Evolutionary conservation across 2,113 vertebrate genomes (phyloP), one percentile per base, ranked within the genome.

Genomic region (Mystacornis crossleyi): DNA sequence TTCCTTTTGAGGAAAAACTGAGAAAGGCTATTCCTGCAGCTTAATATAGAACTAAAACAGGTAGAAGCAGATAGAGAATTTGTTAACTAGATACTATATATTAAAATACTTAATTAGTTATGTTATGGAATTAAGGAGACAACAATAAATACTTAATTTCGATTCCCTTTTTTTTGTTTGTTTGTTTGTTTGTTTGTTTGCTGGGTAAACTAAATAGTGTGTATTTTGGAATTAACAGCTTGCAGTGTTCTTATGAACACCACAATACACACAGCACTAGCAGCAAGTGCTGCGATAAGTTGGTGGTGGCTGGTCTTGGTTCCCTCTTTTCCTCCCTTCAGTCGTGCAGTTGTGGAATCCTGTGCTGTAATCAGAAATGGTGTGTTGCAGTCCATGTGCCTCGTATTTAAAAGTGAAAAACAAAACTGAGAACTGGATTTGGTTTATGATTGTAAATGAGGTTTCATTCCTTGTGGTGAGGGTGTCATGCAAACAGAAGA

Each of bases 231-330:
- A 74, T 38, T 29, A 73, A 66, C 34, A 14, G 0, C 43, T 87
- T 47, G 33, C 29, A 14, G 1, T 28, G 38, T 36, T 83, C 67
- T 65, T 19, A 5, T 34, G 48, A 61, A 2, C 18, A 38, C 58
- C 28, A 34, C 0, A 0, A 10, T 21, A 20, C 0, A 1, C 24
- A 17, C 23, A 1, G 2, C 21, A 33, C 62, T 3, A 14, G 29
- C 3, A 14, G 29, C 31, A 38, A 14, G 42, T 1, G 8, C 45
- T 69, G 58, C 1, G 0, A 38, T n/a, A 23, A 11, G 19, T 64
- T 31, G 14, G 0, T 26, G 51, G 20, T 0, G 0, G 20, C 64
- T 54, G 18, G 4, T 40, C 72, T 66, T n/a, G n/a, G 38, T 66
- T 91, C 50, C 48, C 29, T 38, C 20, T 66, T 77, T 47, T 53